Conservation (phyloP, 2,113 vertebrate species). For the Campylomormyrus tamandua region DNA sequence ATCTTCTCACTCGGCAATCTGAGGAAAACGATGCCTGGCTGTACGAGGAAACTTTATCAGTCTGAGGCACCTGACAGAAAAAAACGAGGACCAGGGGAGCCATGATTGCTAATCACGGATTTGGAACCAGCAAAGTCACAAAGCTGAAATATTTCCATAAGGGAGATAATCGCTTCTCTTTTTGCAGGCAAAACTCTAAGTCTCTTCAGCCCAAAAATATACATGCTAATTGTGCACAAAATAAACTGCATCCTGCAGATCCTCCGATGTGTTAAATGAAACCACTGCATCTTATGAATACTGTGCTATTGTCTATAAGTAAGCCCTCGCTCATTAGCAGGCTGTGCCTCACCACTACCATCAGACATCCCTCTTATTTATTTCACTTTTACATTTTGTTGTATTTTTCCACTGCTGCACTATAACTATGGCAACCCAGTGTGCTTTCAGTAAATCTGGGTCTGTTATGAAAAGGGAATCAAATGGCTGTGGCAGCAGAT, state of each 20-base stretch:
- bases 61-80: constrained; percentile 32
- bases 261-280: constrained; percentile 27
- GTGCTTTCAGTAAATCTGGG: constrained; percentile 33
- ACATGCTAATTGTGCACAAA: constrained; percentile 35
- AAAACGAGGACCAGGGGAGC: neutral
- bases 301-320: constrained; percentile 32
- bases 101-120: constrained; percentile 37
- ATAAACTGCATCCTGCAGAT: constrained; percentile 38
- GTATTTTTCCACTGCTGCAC: constrained; percentile 49
- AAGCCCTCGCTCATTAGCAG: constrained; percentile 36
- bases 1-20: neutral
- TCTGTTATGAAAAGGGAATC: constrained; percentile 32
- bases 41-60: constrained; percentile 26
- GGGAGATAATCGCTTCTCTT: constrained; percentile 28
- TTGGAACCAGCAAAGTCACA: constrained; percentile 33
- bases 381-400: constrained; percentile 47
- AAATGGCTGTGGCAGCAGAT: constrained; percentile 37
- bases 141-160: constrained; percentile 33
- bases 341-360: constrained; percentile 18
- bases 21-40: constrained; percentile 24
- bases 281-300: constrained; percentile 28
- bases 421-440: constrained; percentile 58
- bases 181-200: constrained; percentile 25
- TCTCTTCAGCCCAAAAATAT: constrained; percentile 32
- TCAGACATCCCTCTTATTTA: constrained; percentile 37